Conservation (phyloP, 2,113 vertebrate species). For the Tragelaphus imberbis region DNA sequence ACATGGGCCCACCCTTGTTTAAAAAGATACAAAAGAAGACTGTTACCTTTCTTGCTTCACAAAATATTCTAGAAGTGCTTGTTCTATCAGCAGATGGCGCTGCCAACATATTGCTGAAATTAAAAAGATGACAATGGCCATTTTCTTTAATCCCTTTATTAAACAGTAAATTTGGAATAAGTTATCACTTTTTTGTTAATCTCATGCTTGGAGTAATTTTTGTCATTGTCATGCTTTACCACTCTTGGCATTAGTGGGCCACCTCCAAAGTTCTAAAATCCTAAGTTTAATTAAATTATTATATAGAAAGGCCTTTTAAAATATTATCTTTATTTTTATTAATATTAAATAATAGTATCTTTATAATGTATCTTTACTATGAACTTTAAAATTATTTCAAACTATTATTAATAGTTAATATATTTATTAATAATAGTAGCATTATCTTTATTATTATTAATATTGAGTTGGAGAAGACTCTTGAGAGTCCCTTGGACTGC, state of each 20-base stretch:
- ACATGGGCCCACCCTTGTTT: not conserved
- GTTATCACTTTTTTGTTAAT: not conserved
- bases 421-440: not conserved
- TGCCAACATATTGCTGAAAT: constrained; percentile 10
- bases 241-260: not conserved
- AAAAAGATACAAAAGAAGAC: not conserved
- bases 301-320: not conserved
- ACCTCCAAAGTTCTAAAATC: not conserved
- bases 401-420: not conserved
- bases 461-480: not conserved
- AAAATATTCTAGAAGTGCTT: not conserved
- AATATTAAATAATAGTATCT: not conserved
- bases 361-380: not conserved
- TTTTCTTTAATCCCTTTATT: not conserved
- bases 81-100: constrained; percentile 40
- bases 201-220: not conserved
- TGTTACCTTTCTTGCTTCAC: not conserved
- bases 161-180: not conserved
- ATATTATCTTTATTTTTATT: not conserved
- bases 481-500: too few relatives aligned
- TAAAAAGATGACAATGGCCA: not conserved
- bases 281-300: not conserved
- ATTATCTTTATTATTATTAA: not conserved
- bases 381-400: not conserved
- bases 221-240: not conserved